These are phyloP conservation scores for Sebastolobus alascanus DNA, from an alignment of 2,797 vertebrate genomes.

Conservation along the genomic window DNA sequence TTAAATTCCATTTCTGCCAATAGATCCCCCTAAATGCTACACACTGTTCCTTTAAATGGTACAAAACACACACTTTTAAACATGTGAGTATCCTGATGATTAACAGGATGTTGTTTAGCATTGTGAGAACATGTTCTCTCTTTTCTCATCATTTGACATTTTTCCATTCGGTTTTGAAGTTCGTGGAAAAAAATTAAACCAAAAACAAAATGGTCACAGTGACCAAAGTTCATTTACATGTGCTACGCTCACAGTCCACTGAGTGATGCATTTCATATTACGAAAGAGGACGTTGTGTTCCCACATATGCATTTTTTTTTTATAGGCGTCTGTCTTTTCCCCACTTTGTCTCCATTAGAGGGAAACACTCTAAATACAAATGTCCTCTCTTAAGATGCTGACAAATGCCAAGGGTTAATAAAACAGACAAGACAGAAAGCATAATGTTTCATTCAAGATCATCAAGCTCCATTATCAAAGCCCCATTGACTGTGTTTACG, in stretches of 20 bases:
- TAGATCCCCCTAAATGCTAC: no score
- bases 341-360: slow-evolving; percentile 14
- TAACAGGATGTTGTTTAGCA: background rate
- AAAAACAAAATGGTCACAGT: background rate
- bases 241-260: background rate
- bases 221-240: slow-evolving; percentile 12
- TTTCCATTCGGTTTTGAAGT: background rate
- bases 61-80: background rate
- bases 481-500: slow-evolving; percentile 18
- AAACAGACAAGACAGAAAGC: slow-evolving; percentile 46
- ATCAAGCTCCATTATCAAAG: slow-evolving; percentile 46
- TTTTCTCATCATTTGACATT: background rate
- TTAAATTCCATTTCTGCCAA: no score
- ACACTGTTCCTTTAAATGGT: background rate
- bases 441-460: slow-evolving; percentile 55
- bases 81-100: background rate
- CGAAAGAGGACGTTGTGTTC: slow-evolving; percentile 20
- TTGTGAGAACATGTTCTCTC: background rate
- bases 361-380: slow-evolving; percentile 28
- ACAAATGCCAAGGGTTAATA: slow-evolving; percentile 60
- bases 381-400: slow-evolving; percentile 24
- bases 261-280: slow-evolving; percentile 20
- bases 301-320: background rate
- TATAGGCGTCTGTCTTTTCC: background rate
- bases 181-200: background rate